Evolutionary conservation across 2,888 invertebrate species (phyloP), one percentile per base, ranked within the genome.

Genomic region (Ennomos quercinarius): DNA sequence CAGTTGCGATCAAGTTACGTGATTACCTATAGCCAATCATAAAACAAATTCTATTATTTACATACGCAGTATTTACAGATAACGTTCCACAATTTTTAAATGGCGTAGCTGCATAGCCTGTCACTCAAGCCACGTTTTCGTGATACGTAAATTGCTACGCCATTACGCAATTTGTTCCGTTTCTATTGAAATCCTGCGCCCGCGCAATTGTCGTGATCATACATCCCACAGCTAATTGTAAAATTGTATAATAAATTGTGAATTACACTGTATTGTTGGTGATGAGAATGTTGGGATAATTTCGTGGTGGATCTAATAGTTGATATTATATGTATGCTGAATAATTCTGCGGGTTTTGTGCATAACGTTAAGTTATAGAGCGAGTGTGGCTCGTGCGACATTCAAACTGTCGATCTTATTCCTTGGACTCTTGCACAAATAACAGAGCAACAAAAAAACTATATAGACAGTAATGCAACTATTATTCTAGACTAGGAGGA

Each of bases 141-240:
- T 87, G 87, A 87, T 79, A 85, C 76, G 83, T 81, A 84, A 83
- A 84, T 83, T 84, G 81, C 70, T 77, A 27, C 43, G 77, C 85
- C 87, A 89, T 88, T 83, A 84, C 79, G 81, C 86, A 88, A 88
- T 89, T 88, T 84, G 87, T 83, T 84, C 81, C 84, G 81, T 81
- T 80, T 76, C 78, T 72, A 80, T 76, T 77, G 74, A 76, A 84
- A 85, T 81, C 70, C 52, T 67, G 67, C 60, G 50, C 72, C 68
- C 56, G 66, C 61, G 58, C 64, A 48, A 34, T 45, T 48, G 50
- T 11, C 49, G 44, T 17, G 44, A 36, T 42, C 50, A 10, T 37
- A 50, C 42, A 9, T 27, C 27, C 47, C 27, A 17, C 17, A 5
- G 36, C 27, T 44, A 44, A 52, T 44, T 44, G 44, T 43, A n/a